Conservation (phyloP, 2,888 invertebrate species). For the Macroteleia sp. region DNA sequence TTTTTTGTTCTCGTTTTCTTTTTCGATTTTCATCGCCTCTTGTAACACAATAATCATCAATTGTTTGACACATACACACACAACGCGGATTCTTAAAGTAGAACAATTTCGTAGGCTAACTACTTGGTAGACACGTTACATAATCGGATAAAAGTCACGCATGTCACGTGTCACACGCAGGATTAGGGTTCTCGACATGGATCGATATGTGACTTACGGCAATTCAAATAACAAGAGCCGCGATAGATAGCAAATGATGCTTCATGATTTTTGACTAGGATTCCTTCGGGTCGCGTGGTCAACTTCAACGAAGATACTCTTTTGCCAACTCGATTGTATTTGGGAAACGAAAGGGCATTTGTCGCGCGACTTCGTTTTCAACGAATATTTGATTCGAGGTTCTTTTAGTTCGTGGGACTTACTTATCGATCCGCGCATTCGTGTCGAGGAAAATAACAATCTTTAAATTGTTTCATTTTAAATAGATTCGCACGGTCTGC, state of each 20-base stretch:
- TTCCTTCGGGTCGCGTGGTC: conserved; percentile 52
- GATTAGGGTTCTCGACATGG: conserved; percentile 62
- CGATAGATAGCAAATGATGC: conserved; percentile 56
- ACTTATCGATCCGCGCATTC: background rate
- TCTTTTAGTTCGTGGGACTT: too few species aligned
- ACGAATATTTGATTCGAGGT: too few species aligned
- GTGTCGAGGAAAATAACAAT: conserved; percentile 2
- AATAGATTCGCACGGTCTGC: background rate
- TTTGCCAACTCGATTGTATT: conserved; percentile 13
- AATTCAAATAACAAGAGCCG: conserved; percentile 52
- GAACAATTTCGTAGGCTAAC: conserved; percentile 58
- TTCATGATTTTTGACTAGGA: conserved; percentile 65
- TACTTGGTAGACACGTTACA: conserved; percentile 62
- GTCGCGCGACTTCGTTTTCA: too few species aligned
- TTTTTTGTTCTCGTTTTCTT: conserved; percentile 4
- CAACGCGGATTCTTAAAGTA: conserved; percentile 58
- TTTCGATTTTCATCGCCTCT: conserved; percentile 18
- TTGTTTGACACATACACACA: conserved; percentile 48
- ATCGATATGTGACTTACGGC: conserved; percentile 63
- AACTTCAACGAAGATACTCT: conserved; percentile 18
- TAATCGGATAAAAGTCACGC: conserved; percentile 56
- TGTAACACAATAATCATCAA: conserved; percentile 34
- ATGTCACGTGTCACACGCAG: conserved; percentile 57
- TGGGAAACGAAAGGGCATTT: conserved; percentile 19
- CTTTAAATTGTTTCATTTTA: background rate